These are phyloP conservation scores for Teleopsis dalmanni DNA, from an alignment of 1,140 invertebrate genomes.

Conservation along the genomic window DNA sequence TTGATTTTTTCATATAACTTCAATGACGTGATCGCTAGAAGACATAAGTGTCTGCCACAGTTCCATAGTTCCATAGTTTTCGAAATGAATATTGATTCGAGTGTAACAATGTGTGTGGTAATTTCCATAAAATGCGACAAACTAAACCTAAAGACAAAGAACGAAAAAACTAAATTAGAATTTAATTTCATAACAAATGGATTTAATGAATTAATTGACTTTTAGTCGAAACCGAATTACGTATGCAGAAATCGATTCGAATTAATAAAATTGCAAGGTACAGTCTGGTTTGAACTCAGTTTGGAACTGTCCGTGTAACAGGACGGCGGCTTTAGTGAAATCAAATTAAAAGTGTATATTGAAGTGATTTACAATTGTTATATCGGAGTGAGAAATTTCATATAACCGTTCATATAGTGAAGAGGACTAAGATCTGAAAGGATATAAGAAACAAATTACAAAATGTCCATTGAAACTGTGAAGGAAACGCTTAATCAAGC, in stretches of 20 bases:
- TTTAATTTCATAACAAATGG: no score
- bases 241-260: no score
- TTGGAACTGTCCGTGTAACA: not conserved
- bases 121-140: no score
- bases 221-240: no score
- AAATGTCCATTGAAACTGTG: conserved; percentile 35
- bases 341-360: not conserved
- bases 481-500: conserved; percentile 28
- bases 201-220: conserved; percentile 5
- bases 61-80: no score
- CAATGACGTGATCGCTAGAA: no score
- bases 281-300: not conserved
- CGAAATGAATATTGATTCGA: no score
- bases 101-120: no score
- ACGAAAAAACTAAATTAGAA: no score
- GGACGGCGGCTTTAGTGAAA: not conserved
- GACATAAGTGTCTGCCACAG: no score
- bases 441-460: conserved; percentile 2
- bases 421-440: conserved; percentile 1
- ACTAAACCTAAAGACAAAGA: no score
- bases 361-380: not conserved
- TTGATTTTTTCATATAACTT: no score
- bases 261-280: conserved; percentile 5
- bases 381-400: conserved; percentile 10
- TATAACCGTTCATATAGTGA: conserved; percentile 5